Conservation (phyloP, 2,113 vertebrate genomes). For the Calidris pygmaea region DNA sequence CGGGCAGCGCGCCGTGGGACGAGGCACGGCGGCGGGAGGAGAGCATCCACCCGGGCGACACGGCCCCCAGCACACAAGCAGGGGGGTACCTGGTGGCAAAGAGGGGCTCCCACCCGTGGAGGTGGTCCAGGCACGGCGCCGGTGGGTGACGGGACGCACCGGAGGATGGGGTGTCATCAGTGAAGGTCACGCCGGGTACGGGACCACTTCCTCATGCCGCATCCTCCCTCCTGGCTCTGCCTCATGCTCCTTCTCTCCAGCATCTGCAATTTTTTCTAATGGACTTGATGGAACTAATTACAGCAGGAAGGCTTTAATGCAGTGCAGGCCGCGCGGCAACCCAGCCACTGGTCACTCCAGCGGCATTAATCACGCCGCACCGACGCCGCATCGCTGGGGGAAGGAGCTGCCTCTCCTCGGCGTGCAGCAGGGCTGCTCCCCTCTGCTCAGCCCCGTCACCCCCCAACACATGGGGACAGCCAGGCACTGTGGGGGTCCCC, state of each 20-base stretch:
- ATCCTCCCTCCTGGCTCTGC: neutral
- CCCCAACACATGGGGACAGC: rapidly evolving
- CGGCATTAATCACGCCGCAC: neutral
- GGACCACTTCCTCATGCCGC: neutral
- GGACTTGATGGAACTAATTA: constrained; percentile 31
- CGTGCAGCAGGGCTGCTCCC: neutral
- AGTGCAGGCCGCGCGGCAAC: rapidly evolving
- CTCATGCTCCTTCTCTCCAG: neutral
- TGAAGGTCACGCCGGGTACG: neutral
- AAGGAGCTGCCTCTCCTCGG: neutral
- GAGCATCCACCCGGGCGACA: neutral
- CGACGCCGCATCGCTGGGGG: neutral
- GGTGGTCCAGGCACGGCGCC: neutral
- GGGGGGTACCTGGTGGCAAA: neutral
- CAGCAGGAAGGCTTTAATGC: constrained; percentile 6
- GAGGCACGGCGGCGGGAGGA: neutral
- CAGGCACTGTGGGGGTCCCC: neutral
- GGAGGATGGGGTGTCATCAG: neutral
- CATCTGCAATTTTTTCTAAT: constrained; percentile 59
- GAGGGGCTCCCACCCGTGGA: rapidly evolving
- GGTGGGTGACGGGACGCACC: neutral
- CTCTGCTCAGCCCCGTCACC: neutral
- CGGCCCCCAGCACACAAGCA: rapidly evolving
- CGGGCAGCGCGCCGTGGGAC: neutral
- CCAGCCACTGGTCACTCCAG: neutral